Evolutionary conservation across 1,140 invertebrate species (phyloP).

Genomic region (Fopius arisanus): DNA sequence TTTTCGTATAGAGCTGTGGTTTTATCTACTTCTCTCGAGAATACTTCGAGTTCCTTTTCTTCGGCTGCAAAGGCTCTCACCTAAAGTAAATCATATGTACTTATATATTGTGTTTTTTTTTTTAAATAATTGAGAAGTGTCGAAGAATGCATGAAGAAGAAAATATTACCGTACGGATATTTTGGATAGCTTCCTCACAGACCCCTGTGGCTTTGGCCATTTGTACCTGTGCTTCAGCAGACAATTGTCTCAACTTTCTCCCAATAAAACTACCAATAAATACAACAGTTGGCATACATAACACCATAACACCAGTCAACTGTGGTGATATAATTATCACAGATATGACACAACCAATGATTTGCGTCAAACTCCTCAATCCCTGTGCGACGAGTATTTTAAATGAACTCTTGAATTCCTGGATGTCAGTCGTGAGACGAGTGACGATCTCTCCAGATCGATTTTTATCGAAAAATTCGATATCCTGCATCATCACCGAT

Average conservation of each 20-base stretch:
- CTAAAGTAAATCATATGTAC: slow-evolving; percentile 24
- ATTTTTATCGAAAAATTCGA: slow-evolving; percentile 90
- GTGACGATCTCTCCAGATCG: slow-evolving; percentile 91
- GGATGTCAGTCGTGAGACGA: slow-evolving; percentile 89
- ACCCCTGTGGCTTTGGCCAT: slow-evolving; percentile 84
- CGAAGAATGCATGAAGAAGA: neutral
- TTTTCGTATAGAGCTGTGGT: slow-evolving; percentile 77
- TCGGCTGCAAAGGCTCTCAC: slow-evolving; percentile 92
- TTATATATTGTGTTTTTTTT: no score
- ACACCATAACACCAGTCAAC: slow-evolving; percentile 81
- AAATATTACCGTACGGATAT: slow-evolving; percentile 80
- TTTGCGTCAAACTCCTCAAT: slow-evolving; percentile 82
- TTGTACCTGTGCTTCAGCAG: slow-evolving; percentile 78
- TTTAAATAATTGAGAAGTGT: neutral
- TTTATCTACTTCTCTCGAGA: slow-evolving; percentile 76
- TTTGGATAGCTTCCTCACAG: slow-evolving; percentile 91
- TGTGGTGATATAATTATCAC: slow-evolving; percentile 86
- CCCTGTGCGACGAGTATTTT: slow-evolving; percentile 92
- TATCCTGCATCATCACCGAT: slow-evolving; percentile 86
- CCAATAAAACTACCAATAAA: slow-evolving; percentile 80
- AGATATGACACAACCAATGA: slow-evolving; percentile 80
- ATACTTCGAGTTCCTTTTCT: slow-evolving; percentile 80
- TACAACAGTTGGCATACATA: slow-evolving; percentile 85
- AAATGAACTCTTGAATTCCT: slow-evolving; percentile 97
- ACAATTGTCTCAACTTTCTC: slow-evolving; percentile 74